Conservation (phyloP, 2,113 vertebrate species). For the Perca fluviatilis region DNA sequence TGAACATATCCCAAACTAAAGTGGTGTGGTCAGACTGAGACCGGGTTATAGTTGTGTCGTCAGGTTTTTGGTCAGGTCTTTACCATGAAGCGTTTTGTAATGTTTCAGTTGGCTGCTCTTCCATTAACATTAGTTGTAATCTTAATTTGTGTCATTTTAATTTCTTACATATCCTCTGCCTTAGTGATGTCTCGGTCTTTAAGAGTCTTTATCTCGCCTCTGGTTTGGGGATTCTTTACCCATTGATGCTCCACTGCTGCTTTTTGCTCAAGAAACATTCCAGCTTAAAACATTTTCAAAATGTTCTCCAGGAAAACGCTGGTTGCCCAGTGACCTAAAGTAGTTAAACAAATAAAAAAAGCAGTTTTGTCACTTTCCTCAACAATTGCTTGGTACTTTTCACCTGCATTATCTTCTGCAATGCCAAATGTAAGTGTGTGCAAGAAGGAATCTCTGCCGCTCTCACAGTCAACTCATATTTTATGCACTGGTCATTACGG, state of each 20-base stretch:
- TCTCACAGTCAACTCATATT: neutral
- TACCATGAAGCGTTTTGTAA: neutral
- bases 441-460: neutral
- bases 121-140: neutral
- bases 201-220: neutral
- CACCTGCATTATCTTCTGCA: neutral
- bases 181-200: no score
- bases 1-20: neutral
- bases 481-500: neutral
- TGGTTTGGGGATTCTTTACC: neutral
- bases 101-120: neutral
- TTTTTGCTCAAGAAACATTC: neutral
- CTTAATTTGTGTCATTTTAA: neutral
- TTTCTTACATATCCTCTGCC: neutral
- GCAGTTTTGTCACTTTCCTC: neutral
- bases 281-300: neutral
- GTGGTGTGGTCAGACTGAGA: neutral
- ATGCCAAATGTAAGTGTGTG: neutral
- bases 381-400: neutral
- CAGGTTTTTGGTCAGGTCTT: neutral
- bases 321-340: neutral
- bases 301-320: neutral
- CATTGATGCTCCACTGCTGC: neutral
- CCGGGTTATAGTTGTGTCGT: neutral
- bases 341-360: neutral